Percentiles rank a stretch among this genome's conserved stretches.
Conservation (phyloP, 2,888 invertebrate species). For the Conus canariensis region DNA sequence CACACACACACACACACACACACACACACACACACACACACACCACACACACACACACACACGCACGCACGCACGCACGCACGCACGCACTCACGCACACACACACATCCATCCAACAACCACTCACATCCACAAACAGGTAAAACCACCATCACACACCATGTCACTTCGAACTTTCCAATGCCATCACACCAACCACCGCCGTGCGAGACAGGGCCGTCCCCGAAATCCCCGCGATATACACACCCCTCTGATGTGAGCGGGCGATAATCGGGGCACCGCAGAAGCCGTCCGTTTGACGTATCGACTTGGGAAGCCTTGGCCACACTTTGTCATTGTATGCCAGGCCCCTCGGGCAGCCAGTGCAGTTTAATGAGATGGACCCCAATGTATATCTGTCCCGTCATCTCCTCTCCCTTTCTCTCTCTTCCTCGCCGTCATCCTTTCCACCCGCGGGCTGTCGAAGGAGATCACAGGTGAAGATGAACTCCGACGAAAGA, state of each 20-base stretch:
- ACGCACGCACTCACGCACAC: slow-evolving; percentile 12
- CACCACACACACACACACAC: slow-evolving; percentile 14
- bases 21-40: slow-evolving; percentile 14
- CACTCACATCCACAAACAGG: background rate
- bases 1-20: background rate
- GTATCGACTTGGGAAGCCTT: background rate
- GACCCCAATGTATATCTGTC: background rate
- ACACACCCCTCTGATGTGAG: background rate
- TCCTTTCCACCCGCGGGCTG: background rate
- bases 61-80: background rate
- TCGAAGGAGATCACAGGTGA: slow-evolving; percentile 2
- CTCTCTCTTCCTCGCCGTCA: background rate
- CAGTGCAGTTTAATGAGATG: slow-evolving; percentile 24
- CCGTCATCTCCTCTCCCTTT: background rate
- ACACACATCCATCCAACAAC: background rate
- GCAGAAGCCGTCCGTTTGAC: slow-evolving; percentile 2
- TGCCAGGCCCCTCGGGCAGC: background rate
- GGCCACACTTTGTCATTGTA: slow-evolving; percentile 11
- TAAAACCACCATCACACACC: background rate
- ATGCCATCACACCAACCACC: background rate
- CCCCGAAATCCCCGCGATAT: too few relatives aligned
- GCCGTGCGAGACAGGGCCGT: too few relatives aligned
- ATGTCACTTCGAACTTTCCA: background rate
- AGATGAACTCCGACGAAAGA: background rate
- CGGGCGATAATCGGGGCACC: background rate